Evolutionary conservation across 2,888 invertebrate genomes (phyloP).

Genomic region (Cinara cedri): DNA sequence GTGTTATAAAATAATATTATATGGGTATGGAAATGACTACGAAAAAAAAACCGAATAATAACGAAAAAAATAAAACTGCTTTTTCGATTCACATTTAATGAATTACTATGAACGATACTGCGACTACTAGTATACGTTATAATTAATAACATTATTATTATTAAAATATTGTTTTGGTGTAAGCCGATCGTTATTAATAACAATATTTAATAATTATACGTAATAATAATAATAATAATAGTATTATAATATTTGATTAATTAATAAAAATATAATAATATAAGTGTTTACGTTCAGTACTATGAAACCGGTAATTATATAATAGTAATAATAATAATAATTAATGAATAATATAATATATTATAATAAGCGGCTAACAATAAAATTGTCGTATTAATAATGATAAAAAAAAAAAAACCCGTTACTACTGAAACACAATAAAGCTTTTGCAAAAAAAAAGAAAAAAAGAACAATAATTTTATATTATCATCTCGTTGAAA

Average conservation of each 20-base stretch:
- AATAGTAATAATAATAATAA: conserved; percentile 24
- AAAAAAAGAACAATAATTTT: too few relatives aligned
- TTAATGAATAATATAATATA: conserved; percentile 14
- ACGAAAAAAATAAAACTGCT: not conserved
- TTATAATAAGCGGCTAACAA: conserved; percentile 19
- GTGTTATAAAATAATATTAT: not conserved
- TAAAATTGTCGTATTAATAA: too few relatives aligned
- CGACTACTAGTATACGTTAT: too few relatives aligned
- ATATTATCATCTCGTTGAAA: too few relatives aligned
- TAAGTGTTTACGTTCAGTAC: too few relatives aligned
- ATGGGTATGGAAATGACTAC: conserved; percentile 42
- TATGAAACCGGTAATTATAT: conserved; percentile 18
- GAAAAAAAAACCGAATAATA: conserved; percentile 19
- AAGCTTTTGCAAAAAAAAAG: too few relatives aligned
- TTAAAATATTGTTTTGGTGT: not conserved
- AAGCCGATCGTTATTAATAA: conserved; percentile 4
- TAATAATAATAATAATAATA: conserved; percentile 26
- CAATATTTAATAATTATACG: conserved; percentile 12
- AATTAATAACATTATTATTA: too few relatives aligned
- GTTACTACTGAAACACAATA: too few relatives aligned
- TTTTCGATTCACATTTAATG: conserved; percentile 6
- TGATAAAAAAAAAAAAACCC: too few relatives aligned
- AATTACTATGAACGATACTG: not conserved
- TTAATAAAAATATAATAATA: too few relatives aligned
- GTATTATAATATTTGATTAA: too few relatives aligned